These are phyloP conservation scores for Enteromius anoplus DNA, from an alignment of 2,797 vertebrate species.

Conservation along the genomic window DNA sequence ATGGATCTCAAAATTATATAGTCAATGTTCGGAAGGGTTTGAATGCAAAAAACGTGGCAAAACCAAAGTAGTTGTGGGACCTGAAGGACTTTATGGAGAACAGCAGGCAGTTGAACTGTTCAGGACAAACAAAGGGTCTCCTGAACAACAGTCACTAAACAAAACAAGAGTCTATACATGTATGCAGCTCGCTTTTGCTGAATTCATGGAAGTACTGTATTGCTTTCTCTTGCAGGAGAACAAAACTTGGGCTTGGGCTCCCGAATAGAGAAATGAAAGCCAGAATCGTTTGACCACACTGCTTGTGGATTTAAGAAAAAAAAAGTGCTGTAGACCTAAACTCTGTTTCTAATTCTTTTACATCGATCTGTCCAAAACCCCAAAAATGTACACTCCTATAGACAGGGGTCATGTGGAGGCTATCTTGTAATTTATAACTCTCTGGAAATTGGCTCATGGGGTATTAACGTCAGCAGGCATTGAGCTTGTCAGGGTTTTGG, in stretches of 20 bases:
- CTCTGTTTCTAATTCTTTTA: not conserved
- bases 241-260: conserved; percentile 5
- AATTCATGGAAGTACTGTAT: not conserved
- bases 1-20: no score
- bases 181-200: not conserved
- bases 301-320: not conserved
- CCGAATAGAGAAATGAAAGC: conserved; percentile 15
- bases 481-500: conserved; percentile 11
- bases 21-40: no score
- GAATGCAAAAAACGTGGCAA: no score
- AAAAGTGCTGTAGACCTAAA: not conserved
- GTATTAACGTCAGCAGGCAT: conserved; percentile 14
- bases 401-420: conserved; percentile 54
- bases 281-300: not conserved
- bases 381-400: conserved; percentile 45
- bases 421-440: conserved; percentile 43
- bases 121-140: no score
- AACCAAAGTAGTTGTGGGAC: no score
- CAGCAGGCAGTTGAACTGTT: no score
- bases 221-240: not conserved
- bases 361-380: conserved; percentile 50
- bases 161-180: not conserved
- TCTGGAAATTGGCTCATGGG: conserved; percentile 30
- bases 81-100: no score
- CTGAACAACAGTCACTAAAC: no score